Percentiles rank a stretch among this genome's conserved stretches.
These are phyloP conservation scores for Chaitophorus viminalis DNA, from an alignment of 2,888 invertebrate genomes.

Conservation along the genomic window DNA sequence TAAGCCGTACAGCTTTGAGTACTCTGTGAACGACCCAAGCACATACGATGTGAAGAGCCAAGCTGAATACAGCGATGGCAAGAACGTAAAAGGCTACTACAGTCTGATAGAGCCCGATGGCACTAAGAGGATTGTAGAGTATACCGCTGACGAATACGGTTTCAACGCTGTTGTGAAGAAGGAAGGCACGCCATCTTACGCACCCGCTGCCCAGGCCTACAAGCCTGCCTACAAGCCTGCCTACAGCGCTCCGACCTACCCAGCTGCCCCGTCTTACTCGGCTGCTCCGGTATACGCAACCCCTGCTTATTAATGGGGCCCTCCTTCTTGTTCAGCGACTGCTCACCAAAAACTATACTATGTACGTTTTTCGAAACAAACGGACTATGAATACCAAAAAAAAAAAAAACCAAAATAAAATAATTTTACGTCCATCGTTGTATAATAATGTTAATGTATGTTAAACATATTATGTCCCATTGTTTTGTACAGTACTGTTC, in stretches of 20 bases:
- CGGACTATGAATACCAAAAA: background rate
- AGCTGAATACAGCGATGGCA: slow-evolving; percentile 64
- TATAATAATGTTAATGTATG: background rate
- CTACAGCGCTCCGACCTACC: background rate
- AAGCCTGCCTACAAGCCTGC: slow-evolving; percentile 33
- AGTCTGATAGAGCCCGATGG: slow-evolving; percentile 64
- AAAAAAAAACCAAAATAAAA: no score
- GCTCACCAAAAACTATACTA: background rate
- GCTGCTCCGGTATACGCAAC: background rate
- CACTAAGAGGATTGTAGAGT: slow-evolving; percentile 64
- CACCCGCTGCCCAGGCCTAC: slow-evolving; percentile 43
- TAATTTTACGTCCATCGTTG: background rate
- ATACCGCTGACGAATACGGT: slow-evolving; percentile 64
- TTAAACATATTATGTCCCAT: no score
- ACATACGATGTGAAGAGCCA: slow-evolving; percentile 64
- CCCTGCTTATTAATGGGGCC: background rate
- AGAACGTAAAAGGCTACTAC: slow-evolving; percentile 64
- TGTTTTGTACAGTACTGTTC: background rate
- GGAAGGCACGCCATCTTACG: slow-evolving; percentile 61
- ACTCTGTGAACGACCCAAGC: slow-evolving; percentile 64
- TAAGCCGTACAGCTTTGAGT: slow-evolving; percentile 64
- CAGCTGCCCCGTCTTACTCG: slow-evolving; percentile 22
- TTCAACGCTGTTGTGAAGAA: slow-evolving; percentile 64
- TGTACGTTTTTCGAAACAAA: background rate
- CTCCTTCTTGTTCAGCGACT: no score